A percentile compares a stretch with the other conserved stretches of the same genome.
Conservation (phyloP, 2,888 invertebrate genomes). For the Parnassius mnemosyne region DNA sequence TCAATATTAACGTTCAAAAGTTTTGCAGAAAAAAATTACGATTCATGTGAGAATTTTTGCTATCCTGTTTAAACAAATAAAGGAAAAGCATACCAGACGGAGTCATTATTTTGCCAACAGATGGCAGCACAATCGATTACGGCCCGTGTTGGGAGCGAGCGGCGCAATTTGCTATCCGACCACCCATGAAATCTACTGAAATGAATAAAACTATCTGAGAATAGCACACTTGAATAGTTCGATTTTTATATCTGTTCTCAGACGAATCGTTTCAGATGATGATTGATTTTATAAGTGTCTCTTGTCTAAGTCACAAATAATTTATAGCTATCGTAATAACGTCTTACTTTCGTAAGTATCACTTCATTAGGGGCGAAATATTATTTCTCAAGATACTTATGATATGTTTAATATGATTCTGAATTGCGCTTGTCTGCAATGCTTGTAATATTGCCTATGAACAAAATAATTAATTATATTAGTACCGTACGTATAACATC, state of each 20-base stretch:
- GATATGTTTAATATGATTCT: no score
- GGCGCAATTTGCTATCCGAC: constrained; percentile 71
- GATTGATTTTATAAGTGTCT: constrained; percentile 31
- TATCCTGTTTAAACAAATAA: constrained; percentile 51
- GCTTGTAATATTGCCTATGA: no score
- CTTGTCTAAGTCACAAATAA: constrained; percentile 9
- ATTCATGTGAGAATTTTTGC: constrained; percentile 31
- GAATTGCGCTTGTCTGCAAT: no score
- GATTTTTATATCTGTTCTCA: constrained; percentile 45
- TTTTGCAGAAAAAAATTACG: background rate
- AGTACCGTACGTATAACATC: no score
- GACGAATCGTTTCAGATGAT: constrained; percentile 34
- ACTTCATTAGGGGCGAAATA: background rate
- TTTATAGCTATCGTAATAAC: constrained; percentile 2
- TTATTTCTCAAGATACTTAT: background rate
- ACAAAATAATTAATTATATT: no score
- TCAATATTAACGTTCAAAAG: no score
- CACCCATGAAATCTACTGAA: constrained; percentile 76
- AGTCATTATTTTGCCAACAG: constrained; percentile 78
- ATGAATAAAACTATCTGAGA: constrained; percentile 76
- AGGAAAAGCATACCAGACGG: constrained; percentile 68
- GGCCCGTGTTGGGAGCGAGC: constrained; percentile 58
- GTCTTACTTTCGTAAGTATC: background rate
- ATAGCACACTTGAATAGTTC: constrained; percentile 57
- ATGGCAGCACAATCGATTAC: constrained; percentile 77